Evolutionary conservation across 2,888 invertebrate species (phyloP).

Genomic region (Habroteleia sp.): DNA sequence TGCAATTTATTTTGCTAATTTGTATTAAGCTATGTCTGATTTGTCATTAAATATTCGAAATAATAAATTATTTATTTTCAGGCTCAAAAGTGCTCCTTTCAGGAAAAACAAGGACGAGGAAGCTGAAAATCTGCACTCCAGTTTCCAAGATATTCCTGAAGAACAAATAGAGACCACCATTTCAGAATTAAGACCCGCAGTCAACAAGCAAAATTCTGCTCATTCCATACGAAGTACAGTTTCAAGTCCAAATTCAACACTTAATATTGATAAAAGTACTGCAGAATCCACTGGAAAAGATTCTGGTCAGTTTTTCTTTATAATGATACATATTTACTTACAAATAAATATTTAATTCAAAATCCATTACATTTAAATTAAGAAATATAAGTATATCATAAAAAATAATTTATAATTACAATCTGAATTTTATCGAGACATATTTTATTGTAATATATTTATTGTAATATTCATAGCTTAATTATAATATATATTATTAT

Average conservation of each 20-base stretch:
- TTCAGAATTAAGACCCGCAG: slow-evolving; percentile 72
- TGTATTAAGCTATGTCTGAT: too few relatives aligned
- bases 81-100: slow-evolving; percentile 71
- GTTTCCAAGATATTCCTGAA: slow-evolving; percentile 67
- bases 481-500: too few relatives aligned
- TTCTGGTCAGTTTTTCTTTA: slow-evolving; percentile 58
- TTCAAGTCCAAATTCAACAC: slow-evolving; percentile 62
- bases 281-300: slow-evolving; percentile 65
- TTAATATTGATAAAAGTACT: slow-evolving; percentile 65
- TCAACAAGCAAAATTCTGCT: slow-evolving; percentile 50
- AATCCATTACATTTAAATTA: too few relatives aligned
- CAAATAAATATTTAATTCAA: too few relatives aligned
- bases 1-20: too few relatives aligned
- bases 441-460: too few relatives aligned
- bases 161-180: slow-evolving; percentile 76
- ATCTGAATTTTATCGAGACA: too few relatives aligned
- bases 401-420: too few relatives aligned
- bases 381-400: too few relatives aligned
- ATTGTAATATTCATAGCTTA: too few relatives aligned
- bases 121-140: slow-evolving; percentile 68
- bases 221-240: slow-evolving; percentile 22
- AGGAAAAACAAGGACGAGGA: slow-evolving; percentile 68
- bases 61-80: too few relatives aligned
- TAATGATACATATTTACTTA: background rate
- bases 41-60: too few relatives aligned